phyloP scores from a whole-genome alignment of 2,888 invertebrate genomes.

The Escarpia spicata region DNA sequence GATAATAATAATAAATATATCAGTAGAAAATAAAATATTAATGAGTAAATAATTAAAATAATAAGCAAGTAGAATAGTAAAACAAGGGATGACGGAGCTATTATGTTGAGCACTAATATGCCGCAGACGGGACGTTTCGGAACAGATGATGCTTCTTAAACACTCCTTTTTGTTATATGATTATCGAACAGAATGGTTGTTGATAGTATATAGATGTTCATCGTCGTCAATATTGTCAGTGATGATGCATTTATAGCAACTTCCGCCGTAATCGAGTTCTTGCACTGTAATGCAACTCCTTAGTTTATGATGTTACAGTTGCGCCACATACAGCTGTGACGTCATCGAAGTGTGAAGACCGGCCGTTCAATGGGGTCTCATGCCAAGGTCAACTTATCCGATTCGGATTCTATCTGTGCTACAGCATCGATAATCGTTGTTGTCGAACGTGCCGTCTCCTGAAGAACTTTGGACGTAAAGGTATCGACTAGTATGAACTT shows the following conservation, averaged over 20 bases:
- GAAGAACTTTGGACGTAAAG: background rate
- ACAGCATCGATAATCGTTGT: background rate
- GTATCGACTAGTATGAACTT: background rate
- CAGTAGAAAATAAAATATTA: too few relatives aligned
- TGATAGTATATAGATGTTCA: too few relatives aligned
- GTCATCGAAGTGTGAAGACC: slow-evolving; percentile 4
- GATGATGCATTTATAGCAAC: background rate
- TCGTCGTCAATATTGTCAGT: background rate
- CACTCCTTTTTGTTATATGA: too few relatives aligned
- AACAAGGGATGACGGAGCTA: too few relatives aligned
- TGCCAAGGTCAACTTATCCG: background rate
- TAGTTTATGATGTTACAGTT: background rate
- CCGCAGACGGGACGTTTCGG: too few relatives aligned
- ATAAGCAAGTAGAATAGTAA: too few relatives aligned
- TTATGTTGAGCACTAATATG: too few relatives aligned
- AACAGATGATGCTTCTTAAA: too few relatives aligned
- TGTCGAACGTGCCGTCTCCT: background rate
- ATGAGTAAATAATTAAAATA: too few relatives aligned
- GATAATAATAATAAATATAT: too few relatives aligned
- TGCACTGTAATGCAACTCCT: background rate
- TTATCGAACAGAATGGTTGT: too few relatives aligned
- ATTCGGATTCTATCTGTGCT: background rate
- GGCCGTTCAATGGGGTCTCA: background rate
- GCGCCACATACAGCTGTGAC: background rate
- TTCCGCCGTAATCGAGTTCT: background rate